Base-by-base conservation (phyloP, 1,140 invertebrate species). In the Bombyx mandarina region DNA sequence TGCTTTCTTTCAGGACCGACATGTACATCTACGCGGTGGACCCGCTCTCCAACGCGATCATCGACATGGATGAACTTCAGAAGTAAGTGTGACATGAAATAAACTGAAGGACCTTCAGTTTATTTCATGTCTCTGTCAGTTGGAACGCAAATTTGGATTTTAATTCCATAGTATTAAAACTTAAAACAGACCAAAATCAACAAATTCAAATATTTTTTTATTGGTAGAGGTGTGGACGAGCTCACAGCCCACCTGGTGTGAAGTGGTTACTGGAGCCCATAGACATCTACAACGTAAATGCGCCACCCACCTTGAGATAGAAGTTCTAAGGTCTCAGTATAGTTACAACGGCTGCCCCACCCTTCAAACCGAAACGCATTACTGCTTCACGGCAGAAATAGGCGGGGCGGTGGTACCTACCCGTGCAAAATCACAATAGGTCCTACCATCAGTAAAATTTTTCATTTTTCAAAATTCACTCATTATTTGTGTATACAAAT, bases 1-100 rank as follows among this genome's bases (percentile, higher is more conserved):
- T 57, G 43, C 55, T 66, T 63, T 58, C 42, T 91, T 91, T 66
- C 81, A 95, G 94, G 35, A 96, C 94, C 42, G 94, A 96, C 66
- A 89, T 96, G 82, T 96, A 94, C 63, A 88, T 96, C 45, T 96
- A 96, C 71, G 95, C 93, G 1, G 93, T 96, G 7, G 94, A 96
- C 84, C 93, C 93, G 3, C 81, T 92, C 55, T 91, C 94, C 1
- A 96, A 96, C 73, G 89, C 93, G 1, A 92, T 96, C 58, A 90
- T 96, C 52, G 94, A 96, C 73, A 94, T 93, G 89, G 93, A 94
- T 52, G 90, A 91, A 1, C 71, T 96, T 26, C 91, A 94, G 79
- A 92, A 90, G 93, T 95, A 89, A 91, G 89, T 48, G 12, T 61
- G 58, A 53, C 47, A 47, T 46, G 49, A 52, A 46, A 46, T 12